Percentiles rank a stretch among this genome's conserved stretches.
These are phyloP conservation scores for Grantiella picta DNA, from an alignment of 2,113 vertebrate genomes.

Conservation along the genomic window DNA sequence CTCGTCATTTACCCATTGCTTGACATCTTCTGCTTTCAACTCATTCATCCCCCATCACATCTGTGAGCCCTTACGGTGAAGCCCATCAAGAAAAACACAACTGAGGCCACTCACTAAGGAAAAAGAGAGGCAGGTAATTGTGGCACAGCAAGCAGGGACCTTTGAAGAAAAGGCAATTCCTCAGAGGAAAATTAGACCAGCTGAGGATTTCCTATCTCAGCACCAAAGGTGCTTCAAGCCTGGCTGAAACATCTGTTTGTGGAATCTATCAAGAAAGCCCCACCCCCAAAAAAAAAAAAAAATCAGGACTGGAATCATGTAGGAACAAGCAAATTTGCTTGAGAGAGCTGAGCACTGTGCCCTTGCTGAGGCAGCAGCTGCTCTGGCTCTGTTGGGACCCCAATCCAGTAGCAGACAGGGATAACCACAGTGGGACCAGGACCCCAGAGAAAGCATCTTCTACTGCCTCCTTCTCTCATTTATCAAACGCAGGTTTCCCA, in stretches of 20 bases:
- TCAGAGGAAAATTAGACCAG: not conserved
- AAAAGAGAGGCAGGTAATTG: not conserved
- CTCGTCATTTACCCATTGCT: not conserved
- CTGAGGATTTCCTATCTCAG: not conserved
- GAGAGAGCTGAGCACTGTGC: not conserved
- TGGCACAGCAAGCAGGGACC: not conserved
- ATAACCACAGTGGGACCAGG: not conserved
- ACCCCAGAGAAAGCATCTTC: not conserved
- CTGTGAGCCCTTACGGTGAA: not conserved
- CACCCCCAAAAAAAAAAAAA: not conserved
- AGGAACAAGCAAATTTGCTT: not conserved
- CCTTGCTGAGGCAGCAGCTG: not conserved
- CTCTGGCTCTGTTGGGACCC: not conserved
- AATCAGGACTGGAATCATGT: not conserved
- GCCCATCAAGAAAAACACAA: conserved; percentile 21
- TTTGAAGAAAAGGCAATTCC: not conserved
- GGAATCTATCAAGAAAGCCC: not conserved
- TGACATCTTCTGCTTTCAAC: conserved; percentile 12
- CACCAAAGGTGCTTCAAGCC: not conserved
- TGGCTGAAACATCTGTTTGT: not conserved
- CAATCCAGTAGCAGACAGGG: not conserved
- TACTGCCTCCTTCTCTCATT: not conserved
- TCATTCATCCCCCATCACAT: not conserved
- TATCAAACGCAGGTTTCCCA: not conserved
- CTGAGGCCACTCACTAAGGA: not conserved